Percentiles rank a stretch among this genome's conserved stretches.
Evolutionary conservation across 2,888 invertebrate species (phyloP).

Genomic region (Drosophila ochracea): DNA sequence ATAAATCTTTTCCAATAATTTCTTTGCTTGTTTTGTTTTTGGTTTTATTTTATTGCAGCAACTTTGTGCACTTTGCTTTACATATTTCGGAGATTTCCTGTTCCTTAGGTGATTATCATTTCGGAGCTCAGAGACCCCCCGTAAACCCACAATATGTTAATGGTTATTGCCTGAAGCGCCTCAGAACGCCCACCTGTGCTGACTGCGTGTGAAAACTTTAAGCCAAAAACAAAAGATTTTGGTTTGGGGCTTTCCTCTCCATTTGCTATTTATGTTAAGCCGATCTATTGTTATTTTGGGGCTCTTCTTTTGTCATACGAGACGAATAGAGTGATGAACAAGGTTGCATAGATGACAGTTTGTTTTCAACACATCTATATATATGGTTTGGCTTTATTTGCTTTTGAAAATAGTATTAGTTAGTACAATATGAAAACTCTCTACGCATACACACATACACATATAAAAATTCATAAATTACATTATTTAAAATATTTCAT

Average conservation of each 20-base stretch:
- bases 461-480: constrained; percentile 49
- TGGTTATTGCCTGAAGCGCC: constrained; percentile 51
- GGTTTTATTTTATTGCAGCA: constrained; percentile 50
- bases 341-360: constrained; percentile 60
- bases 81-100: constrained; percentile 50
- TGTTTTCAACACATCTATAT: constrained; percentile 54
- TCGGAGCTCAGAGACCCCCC: constrained; percentile 44
- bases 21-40: constrained; percentile 12
- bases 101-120: constrained; percentile 67
- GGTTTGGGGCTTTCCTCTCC: constrained; percentile 16
- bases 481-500: constrained; percentile 40
- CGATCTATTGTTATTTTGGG: constrained; percentile 67
- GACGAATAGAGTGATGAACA: constrained; percentile 45
- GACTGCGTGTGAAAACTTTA: constrained; percentile 70
- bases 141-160: constrained; percentile 39
- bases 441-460: constrained; percentile 52
- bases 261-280: constrained; percentile 35
- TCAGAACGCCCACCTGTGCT: constrained; percentile 55
- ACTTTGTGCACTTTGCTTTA: constrained; percentile 65
- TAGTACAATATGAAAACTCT: constrained; percentile 43
- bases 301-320: constrained; percentile 67
- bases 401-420: constrained; percentile 44
- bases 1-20: constrained; percentile 75
- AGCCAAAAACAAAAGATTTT: constrained; percentile 47
- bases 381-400: constrained; percentile 57